Evolutionary conservation across 2,113 vertebrate species (phyloP).

Genomic region (Pleuronectes platessa): DNA sequence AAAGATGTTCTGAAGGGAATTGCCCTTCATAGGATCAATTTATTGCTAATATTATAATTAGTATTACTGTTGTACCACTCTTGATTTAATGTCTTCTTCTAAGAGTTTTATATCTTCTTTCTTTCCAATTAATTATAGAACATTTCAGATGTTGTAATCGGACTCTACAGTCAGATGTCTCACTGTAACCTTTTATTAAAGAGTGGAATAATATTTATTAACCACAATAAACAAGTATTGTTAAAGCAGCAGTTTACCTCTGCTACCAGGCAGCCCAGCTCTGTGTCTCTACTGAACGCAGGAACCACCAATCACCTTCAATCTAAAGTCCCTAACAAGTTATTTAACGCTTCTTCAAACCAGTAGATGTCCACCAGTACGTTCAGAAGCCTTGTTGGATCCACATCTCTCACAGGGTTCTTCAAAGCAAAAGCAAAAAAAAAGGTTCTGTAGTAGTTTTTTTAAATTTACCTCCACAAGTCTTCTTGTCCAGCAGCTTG

Average conservation of each 20-base stretch:
- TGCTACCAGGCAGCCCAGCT: background rate
- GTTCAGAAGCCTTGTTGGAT: background rate
- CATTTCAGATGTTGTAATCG: background rate
- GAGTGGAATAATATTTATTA: background rate
- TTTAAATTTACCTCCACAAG: slow-evolving; percentile 89
- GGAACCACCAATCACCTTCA: too few relatives aligned
- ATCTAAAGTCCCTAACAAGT: too few relatives aligned
- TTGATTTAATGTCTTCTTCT: too few relatives aligned
- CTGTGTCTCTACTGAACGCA: too few relatives aligned
- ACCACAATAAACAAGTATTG: background rate
- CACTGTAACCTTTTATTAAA: background rate
- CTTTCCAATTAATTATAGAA: too few relatives aligned
- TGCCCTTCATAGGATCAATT: background rate
- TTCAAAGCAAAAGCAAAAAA: background rate
- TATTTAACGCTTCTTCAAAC: background rate
- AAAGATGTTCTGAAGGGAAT: background rate
- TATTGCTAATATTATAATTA: too few relatives aligned
- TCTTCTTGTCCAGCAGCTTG: slow-evolving; percentile 96
- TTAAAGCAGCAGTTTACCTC: background rate
- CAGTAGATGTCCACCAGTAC: background rate
- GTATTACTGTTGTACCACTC: too few relatives aligned
- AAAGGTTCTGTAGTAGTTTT: background rate
- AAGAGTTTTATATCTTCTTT: too few relatives aligned
- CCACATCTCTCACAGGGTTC: background rate
- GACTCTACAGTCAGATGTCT: background rate